Evolutionary conservation across 2,888 invertebrate species (phyloP), one percentile per base, ranked within the genome.

Genomic region (Synergus gifuensis): DNA sequence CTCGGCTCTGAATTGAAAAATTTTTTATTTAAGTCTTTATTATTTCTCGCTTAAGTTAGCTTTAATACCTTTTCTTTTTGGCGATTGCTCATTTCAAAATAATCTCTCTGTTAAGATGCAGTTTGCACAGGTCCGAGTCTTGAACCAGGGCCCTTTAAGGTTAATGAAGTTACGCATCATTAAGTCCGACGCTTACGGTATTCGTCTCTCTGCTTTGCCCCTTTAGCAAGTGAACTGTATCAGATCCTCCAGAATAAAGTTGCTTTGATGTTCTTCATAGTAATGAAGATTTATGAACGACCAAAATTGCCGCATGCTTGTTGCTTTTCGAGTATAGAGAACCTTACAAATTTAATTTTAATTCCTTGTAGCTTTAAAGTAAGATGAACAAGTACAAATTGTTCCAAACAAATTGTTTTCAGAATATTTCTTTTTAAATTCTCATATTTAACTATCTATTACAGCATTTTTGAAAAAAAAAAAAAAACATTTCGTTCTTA

Each of bases 141-240:
- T n/a, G 54, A 54, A 54, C n/a, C 2, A 54, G 8, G 8, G n/a
- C 9, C 54, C n/a, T 54, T n/a, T n/a, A 54, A 54, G 54, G 54
- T n/a, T 54, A 54, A 54, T 54, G 8, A 54, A 54, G 54, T 54
- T 54, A 9, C 16, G 54, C 54, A n/a, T 54, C 54, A 54, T 54
- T 54, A 54, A 54, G 54, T 54, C 54, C 9, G 54, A 54, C 54
- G 54, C 54, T 54, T n/a, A n/a, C 54, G 54, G 54, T 54, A 54
- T 54, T 54, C 54, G n/a, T n/a, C 54, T 54, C 54, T 54, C 54
- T 54, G n/a, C 54, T 54, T 54, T 54, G 54, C n/a, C n/a, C 54
- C 8, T 9, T 54, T n/a, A 54, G 54, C 54, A 54, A 54, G n/a
- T 54, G 9, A 54, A 9, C 54, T 54, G 54, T 54, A 54, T 54